Percentiles rank a stretch among this genome's conserved stretches.
phyloP scores from a whole-genome alignment of 1,140 invertebrate species.

The Macrobrachium rosenbergii region DNA sequence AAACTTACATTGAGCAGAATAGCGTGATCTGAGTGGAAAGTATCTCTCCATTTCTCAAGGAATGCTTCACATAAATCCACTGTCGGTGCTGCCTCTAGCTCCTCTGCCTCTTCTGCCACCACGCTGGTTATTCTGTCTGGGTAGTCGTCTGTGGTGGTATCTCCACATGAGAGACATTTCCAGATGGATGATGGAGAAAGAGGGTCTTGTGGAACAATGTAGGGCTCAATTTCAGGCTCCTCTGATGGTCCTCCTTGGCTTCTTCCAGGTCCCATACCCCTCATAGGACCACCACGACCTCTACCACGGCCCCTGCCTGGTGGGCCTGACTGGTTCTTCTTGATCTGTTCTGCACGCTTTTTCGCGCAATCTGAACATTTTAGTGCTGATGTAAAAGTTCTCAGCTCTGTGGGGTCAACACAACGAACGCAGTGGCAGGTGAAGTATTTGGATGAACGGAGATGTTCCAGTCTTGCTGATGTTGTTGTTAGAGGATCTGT shows the following conservation, averaged over 20 bases:
- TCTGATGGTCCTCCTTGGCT: not conserved
- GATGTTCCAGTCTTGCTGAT: slow-evolving; percentile 77
- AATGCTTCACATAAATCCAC: slow-evolving; percentile 75
- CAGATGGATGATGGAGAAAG: slow-evolving; percentile 70
- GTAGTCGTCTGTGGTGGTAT: slow-evolving; percentile 74
- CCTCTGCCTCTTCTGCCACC: slow-evolving; percentile 82
- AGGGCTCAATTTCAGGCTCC: slow-evolving; percentile 19
- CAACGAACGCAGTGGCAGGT: slow-evolving; percentile 81
- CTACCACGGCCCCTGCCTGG: slow-evolving; percentile 64
- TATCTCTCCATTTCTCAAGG: slow-evolving; percentile 74
- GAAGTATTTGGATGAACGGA: slow-evolving; percentile 82
- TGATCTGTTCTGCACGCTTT: slow-evolving; percentile 45
- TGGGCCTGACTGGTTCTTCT: slow-evolving; percentile 19
- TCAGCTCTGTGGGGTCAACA: slow-evolving; percentile 80
- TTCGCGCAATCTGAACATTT: slow-evolving; percentile 76
- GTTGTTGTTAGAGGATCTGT: slow-evolving; percentile 83
- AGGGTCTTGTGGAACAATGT: slow-evolving; percentile 57
- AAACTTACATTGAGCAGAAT: slow-evolving; percentile 78
- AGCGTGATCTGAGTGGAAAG: slow-evolving; percentile 85
- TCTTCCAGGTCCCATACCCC: slow-evolving; percentile 24
- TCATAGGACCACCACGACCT: slow-evolving; percentile 1
- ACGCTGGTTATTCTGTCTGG: slow-evolving; percentile 77
- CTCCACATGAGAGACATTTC: slow-evolving; percentile 77
- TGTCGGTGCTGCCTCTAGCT: slow-evolving; percentile 70
- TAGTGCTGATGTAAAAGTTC: slow-evolving; percentile 81